Conservation (phyloP, 2,113 vertebrate genomes). For the Trinectes maculatus region DNA sequence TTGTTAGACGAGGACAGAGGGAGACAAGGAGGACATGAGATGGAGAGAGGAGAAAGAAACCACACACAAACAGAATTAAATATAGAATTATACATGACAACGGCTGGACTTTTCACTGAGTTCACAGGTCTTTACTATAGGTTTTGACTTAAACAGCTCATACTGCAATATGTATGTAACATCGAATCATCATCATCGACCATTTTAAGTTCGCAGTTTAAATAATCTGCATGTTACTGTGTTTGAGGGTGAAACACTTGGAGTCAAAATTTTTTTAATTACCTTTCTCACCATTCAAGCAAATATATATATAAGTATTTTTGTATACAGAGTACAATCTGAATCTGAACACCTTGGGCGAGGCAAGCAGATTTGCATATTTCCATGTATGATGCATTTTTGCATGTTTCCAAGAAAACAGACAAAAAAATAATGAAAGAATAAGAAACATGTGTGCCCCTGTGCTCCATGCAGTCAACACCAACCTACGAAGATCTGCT, state of each 20-base stretch:
- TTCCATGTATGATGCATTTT: too few species aligned
- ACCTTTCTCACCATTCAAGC: too few species aligned
- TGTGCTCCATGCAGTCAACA: constrained; percentile 21
- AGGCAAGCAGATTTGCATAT: too few species aligned
- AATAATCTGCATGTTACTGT: too few species aligned
- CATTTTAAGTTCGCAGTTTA: too few species aligned
- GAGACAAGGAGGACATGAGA: constrained; percentile 39
- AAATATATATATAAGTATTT: too few species aligned
- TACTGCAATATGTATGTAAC: background rate
- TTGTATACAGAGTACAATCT: too few species aligned
- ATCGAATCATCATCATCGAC: background rate
- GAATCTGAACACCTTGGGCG: too few species aligned
- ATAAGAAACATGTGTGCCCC: constrained; percentile 33
- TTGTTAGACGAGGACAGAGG: constrained; percentile 45
- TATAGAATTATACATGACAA: too few species aligned
- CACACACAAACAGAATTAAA: constrained; percentile 31
- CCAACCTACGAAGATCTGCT: constrained; percentile 31
- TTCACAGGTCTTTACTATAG: background rate
- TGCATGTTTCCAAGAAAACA: background rate
- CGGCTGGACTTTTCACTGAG: constrained; percentile 1
- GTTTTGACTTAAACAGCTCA: background rate
- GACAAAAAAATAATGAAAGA: background rate
- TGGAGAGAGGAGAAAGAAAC: constrained; percentile 50
- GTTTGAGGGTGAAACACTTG: too few species aligned
- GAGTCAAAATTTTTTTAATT: too few species aligned